Conservation (phyloP, 2,888 invertebrate genomes). For the Drosophila atripex region DNA sequence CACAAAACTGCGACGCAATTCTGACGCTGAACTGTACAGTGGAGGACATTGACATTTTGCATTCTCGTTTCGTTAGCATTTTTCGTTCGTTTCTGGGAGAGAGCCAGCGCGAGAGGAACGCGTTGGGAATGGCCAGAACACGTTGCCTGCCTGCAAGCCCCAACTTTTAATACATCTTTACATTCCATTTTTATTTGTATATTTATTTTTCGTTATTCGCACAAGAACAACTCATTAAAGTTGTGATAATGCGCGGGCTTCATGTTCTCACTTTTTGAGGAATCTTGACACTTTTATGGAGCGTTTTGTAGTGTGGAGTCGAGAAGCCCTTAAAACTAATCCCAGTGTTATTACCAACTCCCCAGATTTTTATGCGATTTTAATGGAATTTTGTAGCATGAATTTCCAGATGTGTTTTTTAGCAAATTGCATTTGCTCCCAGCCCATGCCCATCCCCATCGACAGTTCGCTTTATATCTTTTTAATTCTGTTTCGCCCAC, state of each 20-base stretch:
- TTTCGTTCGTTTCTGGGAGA: constrained; percentile 73
- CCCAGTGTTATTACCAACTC: constrained; percentile 2
- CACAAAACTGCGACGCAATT: constrained; percentile 79
- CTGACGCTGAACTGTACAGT: constrained; percentile 77
- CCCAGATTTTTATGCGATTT: constrained; percentile 2
- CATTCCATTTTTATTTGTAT: not conserved
- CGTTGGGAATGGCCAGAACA: constrained; percentile 38
- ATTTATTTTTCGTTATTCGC: constrained; percentile 38
- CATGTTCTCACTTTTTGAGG: constrained; percentile 49
- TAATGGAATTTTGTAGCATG: constrained; percentile 6
- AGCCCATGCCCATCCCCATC: not conserved
- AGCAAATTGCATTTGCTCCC: not conserved
- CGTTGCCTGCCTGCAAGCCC: constrained; percentile 24
- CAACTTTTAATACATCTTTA: constrained; percentile 19
- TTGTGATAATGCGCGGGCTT: constrained; percentile 70
- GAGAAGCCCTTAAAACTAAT: constrained; percentile 7
- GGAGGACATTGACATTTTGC: constrained; percentile 83
- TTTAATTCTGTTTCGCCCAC: constrained; percentile 22
- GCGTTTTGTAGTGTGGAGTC: constrained; percentile 5
- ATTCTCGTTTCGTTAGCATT: constrained; percentile 80
- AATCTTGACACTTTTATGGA: constrained; percentile 57
- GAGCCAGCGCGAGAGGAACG: constrained; percentile 25
- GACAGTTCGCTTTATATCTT: constrained; percentile 10
- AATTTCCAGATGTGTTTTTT: constrained; percentile 3
- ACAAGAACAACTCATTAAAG: constrained; percentile 66